Evolutionary conservation across 2,888 invertebrate genomes (phyloP).

Genomic region (Drosophila barbarae): DNA sequence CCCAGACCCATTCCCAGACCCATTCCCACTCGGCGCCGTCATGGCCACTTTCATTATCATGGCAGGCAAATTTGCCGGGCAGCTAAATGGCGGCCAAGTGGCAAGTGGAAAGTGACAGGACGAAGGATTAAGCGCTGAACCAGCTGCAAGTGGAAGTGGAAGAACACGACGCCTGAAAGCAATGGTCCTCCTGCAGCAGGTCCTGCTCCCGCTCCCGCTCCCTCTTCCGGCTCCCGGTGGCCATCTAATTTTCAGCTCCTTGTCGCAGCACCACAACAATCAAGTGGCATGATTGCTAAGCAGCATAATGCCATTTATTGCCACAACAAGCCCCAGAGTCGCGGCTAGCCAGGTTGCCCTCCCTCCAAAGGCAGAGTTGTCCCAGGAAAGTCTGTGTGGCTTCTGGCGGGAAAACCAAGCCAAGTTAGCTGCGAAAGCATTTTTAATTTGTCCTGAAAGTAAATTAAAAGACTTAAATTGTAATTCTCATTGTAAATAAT

Average conservation of each 20-base stretch:
- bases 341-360: constrained; percentile 3
- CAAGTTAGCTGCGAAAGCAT: neutral
- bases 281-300: constrained; percentile 69
- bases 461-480: neutral
- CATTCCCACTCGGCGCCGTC: constrained; percentile 3
- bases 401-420: neutral
- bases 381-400: fast-evolving
- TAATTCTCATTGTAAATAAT: neutral
- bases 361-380: neutral
- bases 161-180: constrained; percentile 23
- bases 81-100: constrained; percentile 40
- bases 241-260: constrained; percentile 50
- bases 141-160: constrained; percentile 30
- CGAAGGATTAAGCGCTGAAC: constrained; percentile 31
- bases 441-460: neutral
- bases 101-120: constrained; percentile 41
- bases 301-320: constrained; percentile 70
- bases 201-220: neutral
- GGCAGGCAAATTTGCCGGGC: constrained; percentile 28
- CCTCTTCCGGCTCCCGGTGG: constrained; percentile 8
- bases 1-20: neutral
- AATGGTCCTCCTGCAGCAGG: constrained; percentile 9
- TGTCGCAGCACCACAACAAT: constrained; percentile 46
- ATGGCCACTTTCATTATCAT: constrained; percentile 37
- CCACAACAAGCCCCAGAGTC: constrained; percentile 51